Base-by-base conservation (phyloP, 2,888 invertebrate genomes). In the Drosophila neonasuta region DNA sequence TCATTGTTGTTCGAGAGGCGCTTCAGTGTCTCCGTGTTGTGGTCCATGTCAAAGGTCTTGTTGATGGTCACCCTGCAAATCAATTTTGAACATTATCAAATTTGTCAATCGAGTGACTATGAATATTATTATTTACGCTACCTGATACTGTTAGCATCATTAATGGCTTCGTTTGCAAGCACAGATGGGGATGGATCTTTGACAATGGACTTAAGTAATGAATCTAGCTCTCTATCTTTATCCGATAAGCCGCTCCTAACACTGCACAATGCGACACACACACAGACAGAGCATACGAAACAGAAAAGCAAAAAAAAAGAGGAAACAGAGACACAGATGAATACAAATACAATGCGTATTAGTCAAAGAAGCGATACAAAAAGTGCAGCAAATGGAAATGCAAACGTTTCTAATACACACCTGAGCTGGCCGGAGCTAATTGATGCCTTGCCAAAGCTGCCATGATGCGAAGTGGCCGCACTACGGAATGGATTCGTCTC, bases 171-270 rank as follows among this genome's bases (percentile, higher is more conserved):
- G 86, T 92, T 88, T 89, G 92, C 91, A 91, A 93, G 92, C 74
- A 92, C 91, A 70, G 92, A 92, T 84, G 90, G 91, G 80, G 92
- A 90, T 79, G 93, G 92, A 89, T 95, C 95, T 91, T 95, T 95
- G 61, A 94, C 94, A 81, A 95, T 92, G 83, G 94, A 95, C 90
- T 95, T 96, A 71, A 96, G 93, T 61, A 96, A 92, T 77, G 94
- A 94, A 91, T 96, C 96, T 79, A 96, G 90, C 88, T 93, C 93
- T 87, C 88, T 91, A 89, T 92, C 92, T 93, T 89, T 94, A 92
- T 82, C 93, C 92, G 90, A 90, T 70, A 90, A 89, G 86, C 90
- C 89, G 88, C 91, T 91, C 87, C 90, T 91, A 86, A 91, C 90
- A 89, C 91, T 91, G 90, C 67, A 71, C 78, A 80, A 77, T 65